Conservation (phyloP, 1,140 invertebrate species). For the Drosophila neocordata region DNA sequence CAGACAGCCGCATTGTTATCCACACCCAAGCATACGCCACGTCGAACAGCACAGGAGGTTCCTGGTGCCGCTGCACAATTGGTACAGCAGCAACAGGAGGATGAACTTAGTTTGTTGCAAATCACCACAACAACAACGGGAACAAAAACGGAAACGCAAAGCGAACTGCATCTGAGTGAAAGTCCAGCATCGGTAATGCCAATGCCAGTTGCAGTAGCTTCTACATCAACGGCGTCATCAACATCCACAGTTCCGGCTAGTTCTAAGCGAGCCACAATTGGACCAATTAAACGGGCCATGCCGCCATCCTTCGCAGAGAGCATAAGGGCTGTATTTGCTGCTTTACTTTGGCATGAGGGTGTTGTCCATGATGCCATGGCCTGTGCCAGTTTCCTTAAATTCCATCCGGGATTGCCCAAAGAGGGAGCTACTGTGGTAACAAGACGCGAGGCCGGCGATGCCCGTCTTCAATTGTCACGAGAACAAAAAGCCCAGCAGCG, state of each 20-base stretch:
- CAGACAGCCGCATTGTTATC: slow-evolving; percentile 74
- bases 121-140: slow-evolving; percentile 70
- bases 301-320: slow-evolving; percentile 97
- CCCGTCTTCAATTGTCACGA: slow-evolving; percentile 64
- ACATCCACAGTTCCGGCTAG: neutral
- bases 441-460: slow-evolving; percentile 80
- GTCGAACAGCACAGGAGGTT: slow-evolving; percentile 30
- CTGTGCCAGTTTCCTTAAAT: slow-evolving; percentile 97
- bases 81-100: slow-evolving; percentile 55
- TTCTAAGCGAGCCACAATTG: slow-evolving; percentile 50
- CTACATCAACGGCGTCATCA: slow-evolving; percentile 28
- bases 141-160: slow-evolving; percentile 48
- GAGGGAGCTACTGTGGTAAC: slow-evolving; percentile 90
- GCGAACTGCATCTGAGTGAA: slow-evolving; percentile 59
- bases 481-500: slow-evolving; percentile 88
- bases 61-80: neutral
- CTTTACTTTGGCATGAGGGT: slow-evolving; percentile 98
- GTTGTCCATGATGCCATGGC: slow-evolving; percentile 99
- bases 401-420: slow-evolving; percentile 94
- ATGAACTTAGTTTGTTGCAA: slow-evolving; percentile 68
- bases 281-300: slow-evolving; percentile 89
- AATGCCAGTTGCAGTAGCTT: slow-evolving; percentile 42
- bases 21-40: slow-evolving; percentile 76
- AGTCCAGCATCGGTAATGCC: slow-evolving; percentile 12
- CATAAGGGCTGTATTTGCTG: slow-evolving; percentile 96